Evolutionary conservation across 2,888 invertebrate genomes (phyloP).

Genomic region (Globia sparganii): DNA sequence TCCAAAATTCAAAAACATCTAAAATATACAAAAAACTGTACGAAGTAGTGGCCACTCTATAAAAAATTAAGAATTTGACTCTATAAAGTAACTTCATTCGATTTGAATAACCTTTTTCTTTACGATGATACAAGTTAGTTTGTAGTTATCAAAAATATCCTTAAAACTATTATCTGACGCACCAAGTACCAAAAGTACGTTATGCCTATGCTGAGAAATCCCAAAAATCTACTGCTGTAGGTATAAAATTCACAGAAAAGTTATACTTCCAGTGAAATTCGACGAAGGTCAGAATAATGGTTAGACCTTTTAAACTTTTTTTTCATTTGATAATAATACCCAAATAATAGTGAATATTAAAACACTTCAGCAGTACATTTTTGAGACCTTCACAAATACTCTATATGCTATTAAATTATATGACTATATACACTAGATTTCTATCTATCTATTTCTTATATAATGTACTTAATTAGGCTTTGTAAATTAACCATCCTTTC

Average conservation of each 20-base stretch:
- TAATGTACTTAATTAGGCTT: slow-evolving; percentile 82
- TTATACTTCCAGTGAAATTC: background rate
- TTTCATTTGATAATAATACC: background rate
- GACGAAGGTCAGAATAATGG: background rate
- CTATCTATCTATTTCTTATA: slow-evolving; percentile 87
- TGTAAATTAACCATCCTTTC: slow-evolving; percentile 88
- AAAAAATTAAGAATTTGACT: slow-evolving; percentile 73
- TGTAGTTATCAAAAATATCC: slow-evolving; percentile 74
- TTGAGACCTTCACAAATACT: slow-evolving; percentile 70
- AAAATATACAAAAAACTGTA: slow-evolving; percentile 69
- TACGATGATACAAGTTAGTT: slow-evolving; percentile 75
- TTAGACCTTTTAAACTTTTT: background rate
- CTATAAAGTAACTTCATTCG: slow-evolving; percentile 70
- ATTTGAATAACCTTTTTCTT: slow-evolving; percentile 75
- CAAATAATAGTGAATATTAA: background rate
- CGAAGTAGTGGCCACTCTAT: slow-evolving; percentile 85
- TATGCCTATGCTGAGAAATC: slow-evolving; percentile 72
- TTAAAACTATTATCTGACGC: slow-evolving; percentile 77
- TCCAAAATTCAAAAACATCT: background rate
- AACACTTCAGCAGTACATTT: slow-evolving; percentile 37
- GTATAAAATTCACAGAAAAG: background rate
- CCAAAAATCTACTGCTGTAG: slow-evolving; percentile 34
- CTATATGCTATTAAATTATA: slow-evolving; percentile 78
- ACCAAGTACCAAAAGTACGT: slow-evolving; percentile 81
- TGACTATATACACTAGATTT: slow-evolving; percentile 86